Evolutionary conservation across 1,140 invertebrate genomes (phyloP), one percentile per base, ranked within the genome.

Genomic region (Acromyrmex charruanus): DNA sequence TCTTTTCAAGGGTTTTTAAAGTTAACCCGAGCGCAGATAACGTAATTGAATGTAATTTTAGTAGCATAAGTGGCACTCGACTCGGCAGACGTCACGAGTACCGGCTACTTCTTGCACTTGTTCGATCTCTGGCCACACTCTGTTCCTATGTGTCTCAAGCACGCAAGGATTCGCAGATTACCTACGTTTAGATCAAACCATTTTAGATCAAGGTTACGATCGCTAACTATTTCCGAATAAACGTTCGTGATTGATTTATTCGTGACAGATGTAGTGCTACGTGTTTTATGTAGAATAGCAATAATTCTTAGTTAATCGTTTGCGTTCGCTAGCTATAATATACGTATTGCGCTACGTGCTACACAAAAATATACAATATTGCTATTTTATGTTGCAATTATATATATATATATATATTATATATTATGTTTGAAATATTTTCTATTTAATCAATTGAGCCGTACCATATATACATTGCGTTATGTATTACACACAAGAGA

Each of bases 31-130:
- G 92, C 88, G 89, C 88, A 94, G 94, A 94, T 95, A 95, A 94
- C 92, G 92, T 94, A 94, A 95, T 95, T 93, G 94, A 95, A 94
- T 95, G 93, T 95, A 95, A 95, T 95, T 95, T 95, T 95, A 95
- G 95, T 94, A 95, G 93, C 94, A 94, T 94, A 94, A 95, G 95
- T 95, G 94, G 89, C 93, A 94, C 94, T 95, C 92, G 94, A 95
- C 90, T 85, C 71, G 91, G 93, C 94, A 95, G 94, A 95, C 95
- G 95, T 95, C 94, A 95, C 93, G 89, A 95, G 94, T 94, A 92
- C 86, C 77, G 81, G 84, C 87, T 89, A 92, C 88, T 92, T 92
- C 90, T 92, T 93, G 89, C 91, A 93, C 92, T 93, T 93, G 92
- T 91, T 88, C 89, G 85, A 90, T 91, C 89, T 87, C 88, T 88